phyloP scores from a whole-genome alignment of 2,888 invertebrate genomes.

The Stenotaenia linearis region DNA sequence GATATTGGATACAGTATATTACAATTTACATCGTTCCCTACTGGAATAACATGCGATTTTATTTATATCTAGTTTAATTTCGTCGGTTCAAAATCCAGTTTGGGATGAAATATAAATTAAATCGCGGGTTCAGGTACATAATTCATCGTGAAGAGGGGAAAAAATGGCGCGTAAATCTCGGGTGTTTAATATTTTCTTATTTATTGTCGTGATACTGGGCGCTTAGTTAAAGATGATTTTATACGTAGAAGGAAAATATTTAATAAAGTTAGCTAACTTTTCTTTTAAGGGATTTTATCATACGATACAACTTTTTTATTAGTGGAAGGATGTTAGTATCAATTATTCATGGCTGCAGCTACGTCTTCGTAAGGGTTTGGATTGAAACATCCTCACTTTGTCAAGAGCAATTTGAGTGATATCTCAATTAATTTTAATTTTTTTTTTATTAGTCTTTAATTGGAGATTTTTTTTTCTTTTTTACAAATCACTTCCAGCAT shows the following conservation, averaged over 20 bases:
- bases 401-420: neutral
- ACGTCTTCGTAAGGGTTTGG: neutral
- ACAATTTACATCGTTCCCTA: neutral
- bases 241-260: neutral
- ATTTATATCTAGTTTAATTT: neutral
- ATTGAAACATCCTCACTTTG: neutral
- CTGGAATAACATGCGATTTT: neutral
- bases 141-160: neutral
- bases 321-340: neutral
- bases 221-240: neutral
- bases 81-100: neutral
- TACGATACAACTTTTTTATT: too few species aligned
- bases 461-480: neutral
- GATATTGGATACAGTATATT: neutral
- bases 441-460: neutral
- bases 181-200: neutral
- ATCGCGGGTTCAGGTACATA: neutral
- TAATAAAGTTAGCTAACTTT: neutral
- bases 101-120: neutral
- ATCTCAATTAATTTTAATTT: neutral
- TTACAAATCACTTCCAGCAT: neutral
- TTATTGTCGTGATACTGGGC: neutral
- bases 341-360: neutral
- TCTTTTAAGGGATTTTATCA: neutral
- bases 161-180: neutral